Percentiles rank a stretch among this genome's conserved stretches.
Conservation (phyloP, 2,797 vertebrate species). For the Hyperoplus lanceolatus region DNA sequence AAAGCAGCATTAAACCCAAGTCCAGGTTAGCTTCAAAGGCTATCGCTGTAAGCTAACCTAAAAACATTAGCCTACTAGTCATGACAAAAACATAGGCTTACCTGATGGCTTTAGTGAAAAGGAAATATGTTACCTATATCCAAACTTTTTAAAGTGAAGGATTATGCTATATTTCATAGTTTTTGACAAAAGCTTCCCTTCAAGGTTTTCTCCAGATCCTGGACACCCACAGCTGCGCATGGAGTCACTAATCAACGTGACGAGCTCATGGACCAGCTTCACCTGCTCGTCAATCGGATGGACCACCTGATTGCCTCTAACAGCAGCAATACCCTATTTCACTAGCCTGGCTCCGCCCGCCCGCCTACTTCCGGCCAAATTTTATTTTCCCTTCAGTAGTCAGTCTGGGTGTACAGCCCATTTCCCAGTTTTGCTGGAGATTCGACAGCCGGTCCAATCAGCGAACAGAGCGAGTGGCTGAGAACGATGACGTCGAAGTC, state of each 20-base stretch:
- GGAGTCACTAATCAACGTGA: neutral
- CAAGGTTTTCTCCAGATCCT: neutral
- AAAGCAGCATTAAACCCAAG: no score
- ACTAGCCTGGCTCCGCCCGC: no score
- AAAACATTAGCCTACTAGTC: neutral
- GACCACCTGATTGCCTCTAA: neutral
- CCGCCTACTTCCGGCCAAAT: no score
- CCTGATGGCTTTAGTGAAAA: neutral
- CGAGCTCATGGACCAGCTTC: neutral
- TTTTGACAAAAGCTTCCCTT: neutral
- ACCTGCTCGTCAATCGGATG: neutral
- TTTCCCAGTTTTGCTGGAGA: no score
- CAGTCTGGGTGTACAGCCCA: no score
- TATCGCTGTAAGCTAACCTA: neutral
- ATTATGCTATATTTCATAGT: neutral
- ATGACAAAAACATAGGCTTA: no score
- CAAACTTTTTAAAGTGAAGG: neutral
- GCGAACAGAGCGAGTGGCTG: no score
- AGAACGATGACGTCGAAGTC: no score
- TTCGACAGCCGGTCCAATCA: no score
- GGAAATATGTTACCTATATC: neutral
- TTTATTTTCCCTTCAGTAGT: no score
- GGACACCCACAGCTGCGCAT: neutral
- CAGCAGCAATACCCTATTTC: neutral
- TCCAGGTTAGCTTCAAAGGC: no score